These are phyloP conservation scores for Myotis findleyi DNA, from an alignment of 2,797 vertebrate species.

Conservation along the genomic window DNA sequence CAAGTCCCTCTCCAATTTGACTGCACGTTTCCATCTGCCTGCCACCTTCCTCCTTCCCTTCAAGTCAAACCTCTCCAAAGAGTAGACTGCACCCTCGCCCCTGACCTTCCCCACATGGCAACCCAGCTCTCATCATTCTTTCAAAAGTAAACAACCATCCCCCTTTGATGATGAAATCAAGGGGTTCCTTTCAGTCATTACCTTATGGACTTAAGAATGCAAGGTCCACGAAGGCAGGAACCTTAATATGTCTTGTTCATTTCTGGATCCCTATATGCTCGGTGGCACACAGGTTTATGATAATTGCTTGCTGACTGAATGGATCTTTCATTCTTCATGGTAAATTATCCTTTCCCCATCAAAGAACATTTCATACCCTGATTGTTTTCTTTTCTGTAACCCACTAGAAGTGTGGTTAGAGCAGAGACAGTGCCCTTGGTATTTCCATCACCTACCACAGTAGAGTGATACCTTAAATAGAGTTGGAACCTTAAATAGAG, in stretches of 20 bases:
- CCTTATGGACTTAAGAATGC: background rate
- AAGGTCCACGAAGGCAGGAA: background rate
- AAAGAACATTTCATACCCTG: background rate
- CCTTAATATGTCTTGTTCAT: background rate
- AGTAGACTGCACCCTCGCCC: background rate
- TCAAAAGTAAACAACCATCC: background rate
- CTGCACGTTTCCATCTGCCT: background rate
- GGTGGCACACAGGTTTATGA: background rate
- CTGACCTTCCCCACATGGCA: accelerated
- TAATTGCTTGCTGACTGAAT: background rate
- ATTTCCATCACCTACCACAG: background rate
- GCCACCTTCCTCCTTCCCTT: background rate
- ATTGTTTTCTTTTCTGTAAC: background rate
- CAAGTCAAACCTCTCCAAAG: background rate
- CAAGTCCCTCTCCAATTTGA: background rate
- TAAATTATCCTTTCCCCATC: background rate
- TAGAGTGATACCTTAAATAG: too few relatives aligned
- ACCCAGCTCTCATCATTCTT: background rate
- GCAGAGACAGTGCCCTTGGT: background rate
- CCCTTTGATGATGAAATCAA: background rate
- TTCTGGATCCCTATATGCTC: background rate
- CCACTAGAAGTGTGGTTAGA: background rate
- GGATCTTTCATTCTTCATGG: background rate
- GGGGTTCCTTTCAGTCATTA: background rate
- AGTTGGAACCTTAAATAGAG: background rate